These are phyloP conservation scores for Xiphophorus maculatus DNA, from an alignment of 2,113 vertebrate genomes.

Conservation along the genomic window DNA sequence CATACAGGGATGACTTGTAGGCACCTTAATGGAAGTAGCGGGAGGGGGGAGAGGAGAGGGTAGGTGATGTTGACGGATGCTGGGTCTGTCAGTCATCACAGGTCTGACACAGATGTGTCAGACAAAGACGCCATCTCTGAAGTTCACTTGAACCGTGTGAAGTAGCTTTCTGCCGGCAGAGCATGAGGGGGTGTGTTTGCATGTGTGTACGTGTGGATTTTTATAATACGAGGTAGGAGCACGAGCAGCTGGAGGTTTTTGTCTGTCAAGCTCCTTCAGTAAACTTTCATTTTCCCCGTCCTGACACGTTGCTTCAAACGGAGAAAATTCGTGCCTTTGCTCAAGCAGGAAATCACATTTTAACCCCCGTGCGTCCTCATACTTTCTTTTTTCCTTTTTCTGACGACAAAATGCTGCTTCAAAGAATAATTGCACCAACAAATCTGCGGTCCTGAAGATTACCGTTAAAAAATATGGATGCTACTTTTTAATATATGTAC, in stretches of 20 bases:
- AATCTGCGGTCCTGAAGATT: constrained; percentile 25
- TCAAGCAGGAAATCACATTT: constrained; percentile 18
- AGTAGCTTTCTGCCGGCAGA: constrained; percentile 36
- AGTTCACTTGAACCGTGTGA: constrained; percentile 44
- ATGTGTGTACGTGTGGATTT: constrained; percentile 33
- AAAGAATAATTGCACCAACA: constrained; percentile 31
- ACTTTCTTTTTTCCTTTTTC: background rate
- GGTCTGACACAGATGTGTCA: constrained; percentile 63
- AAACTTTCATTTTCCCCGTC: constrained; percentile 34
- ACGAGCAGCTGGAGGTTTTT: constrained; percentile 27
- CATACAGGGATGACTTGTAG: constrained; percentile 49
- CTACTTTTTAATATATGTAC: constrained; percentile 16
- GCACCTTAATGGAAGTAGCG: constrained; percentile 47
- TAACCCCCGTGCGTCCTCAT: background rate
- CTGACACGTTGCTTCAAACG: constrained; percentile 22
- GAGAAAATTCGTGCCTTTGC: background rate
- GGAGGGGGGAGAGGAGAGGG: background rate
- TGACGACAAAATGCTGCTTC: background rate
- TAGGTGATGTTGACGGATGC: constrained; percentile 44
- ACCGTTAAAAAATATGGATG: constrained; percentile 24
- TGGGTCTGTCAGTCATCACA: constrained; percentile 59
- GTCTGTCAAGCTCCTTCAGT: constrained; percentile 35
- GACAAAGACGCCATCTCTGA: constrained; percentile 47
- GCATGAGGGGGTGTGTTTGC: constrained; percentile 39
- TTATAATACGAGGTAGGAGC: constrained; percentile 21